phyloP scores from a whole-genome alignment of 2,113 vertebrate species.

The Theropithecus gelada region DNA sequence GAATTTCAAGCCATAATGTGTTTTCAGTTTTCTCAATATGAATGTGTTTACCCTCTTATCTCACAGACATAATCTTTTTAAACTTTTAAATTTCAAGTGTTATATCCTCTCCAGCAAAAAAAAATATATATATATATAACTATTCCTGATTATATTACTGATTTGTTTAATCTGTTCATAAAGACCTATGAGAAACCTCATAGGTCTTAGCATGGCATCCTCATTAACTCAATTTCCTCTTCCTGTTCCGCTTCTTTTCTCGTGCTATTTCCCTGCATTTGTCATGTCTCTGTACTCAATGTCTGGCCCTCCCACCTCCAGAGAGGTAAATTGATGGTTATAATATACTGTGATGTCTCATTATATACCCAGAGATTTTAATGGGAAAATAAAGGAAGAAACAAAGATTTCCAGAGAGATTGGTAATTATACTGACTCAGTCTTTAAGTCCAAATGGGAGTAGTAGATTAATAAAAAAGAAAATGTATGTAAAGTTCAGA shows the following conservation, averaged over 20 bases:
- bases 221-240: background rate
- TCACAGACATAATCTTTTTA: background rate
- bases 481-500: background rate
- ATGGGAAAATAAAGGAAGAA: background rate
- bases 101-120: background rate
- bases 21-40: background rate
- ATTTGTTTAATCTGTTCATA: background rate
- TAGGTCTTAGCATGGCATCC: background rate
- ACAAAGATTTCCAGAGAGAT: background rate
- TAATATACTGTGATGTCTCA: background rate
- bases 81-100: background rate
- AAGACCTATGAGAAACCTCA: background rate
- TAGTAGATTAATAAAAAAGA: background rate
- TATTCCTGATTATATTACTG: background rate
- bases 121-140: background rate
- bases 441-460: background rate
- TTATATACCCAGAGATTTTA: background rate
- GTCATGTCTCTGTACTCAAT: background rate
- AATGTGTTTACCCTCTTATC: background rate
- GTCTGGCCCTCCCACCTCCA: background rate
- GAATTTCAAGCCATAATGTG: background rate
- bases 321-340: background rate
- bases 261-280: fast-evolving
- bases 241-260: background rate
- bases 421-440: background rate